Evolutionary conservation across 2,888 invertebrate species (phyloP), one percentile per base, ranked within the genome.

Genomic region (Plagiodera versicolora): DNA sequence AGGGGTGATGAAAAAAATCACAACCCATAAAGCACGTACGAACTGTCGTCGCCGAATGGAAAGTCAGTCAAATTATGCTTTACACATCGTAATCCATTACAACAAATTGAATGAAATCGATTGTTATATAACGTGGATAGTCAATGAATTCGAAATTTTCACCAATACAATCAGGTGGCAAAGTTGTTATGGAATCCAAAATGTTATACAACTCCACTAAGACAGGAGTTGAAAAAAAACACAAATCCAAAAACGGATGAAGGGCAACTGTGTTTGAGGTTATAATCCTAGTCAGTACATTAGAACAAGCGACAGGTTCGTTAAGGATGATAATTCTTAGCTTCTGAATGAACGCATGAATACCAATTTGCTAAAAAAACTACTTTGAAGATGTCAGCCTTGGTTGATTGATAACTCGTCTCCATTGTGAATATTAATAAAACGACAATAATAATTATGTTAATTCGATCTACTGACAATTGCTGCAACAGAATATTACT

Each of bases 1-100:
- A 70, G 64, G 70, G 68, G 64, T 65, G 64, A 64, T 50, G 56
- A 58, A 64, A 65, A n/a, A 61, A 61, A 61, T 46, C 45, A 50
- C 30, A 2, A 16, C 6, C 16, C 14, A 52, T 35, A 52, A 39
- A 44, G 30, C 39, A 53, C 53, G 53, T 53, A 53, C 16, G 17
- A 24, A 45, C 20, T 6, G 5, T 16, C 20, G 28, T 32, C 20
- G 32, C 32, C 32, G 39, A 52, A 58, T 51, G 57, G 51, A 52
- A 58, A 51, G 52, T 44, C 44, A 45, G 35, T 9, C 17, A 45
- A 14, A 51, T 52, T 48, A 46, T 58, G 45, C 52, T 46, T 52
- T 58, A 49, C 32, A 20, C 46, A 35, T 24, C n/a, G 28, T 52
- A 35, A 53, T 35, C 35, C 51, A 52, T 58, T 53, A 52, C 58